These are phyloP conservation scores for Stomatorhinus ivindoensis DNA, from an alignment of 2,113 vertebrate genomes.

Conservation along the genomic window DNA sequence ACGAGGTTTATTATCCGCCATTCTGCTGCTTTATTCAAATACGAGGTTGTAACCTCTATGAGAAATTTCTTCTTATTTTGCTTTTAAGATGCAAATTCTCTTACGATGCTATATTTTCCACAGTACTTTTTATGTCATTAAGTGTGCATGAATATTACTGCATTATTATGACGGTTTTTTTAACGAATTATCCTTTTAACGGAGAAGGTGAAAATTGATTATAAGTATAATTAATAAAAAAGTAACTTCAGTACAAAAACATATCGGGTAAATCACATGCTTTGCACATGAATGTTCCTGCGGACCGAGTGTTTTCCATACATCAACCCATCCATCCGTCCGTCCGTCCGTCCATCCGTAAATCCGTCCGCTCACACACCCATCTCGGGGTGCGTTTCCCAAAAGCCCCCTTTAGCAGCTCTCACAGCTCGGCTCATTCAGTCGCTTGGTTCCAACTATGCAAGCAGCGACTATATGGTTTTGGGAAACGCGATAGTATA, in stretches of 20 bases:
- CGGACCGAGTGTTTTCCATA: not conserved
- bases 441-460: not conserved
- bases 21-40: not conserved
- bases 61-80: not conserved
- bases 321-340: not conserved
- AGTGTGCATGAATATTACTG: not conserved
- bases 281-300: not conserved
- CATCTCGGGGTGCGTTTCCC: not conserved
- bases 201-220: not conserved
- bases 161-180: not conserved
- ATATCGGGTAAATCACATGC: not conserved
- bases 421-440: not conserved
- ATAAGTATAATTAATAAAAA: not conserved
- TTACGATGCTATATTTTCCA: not conserved
- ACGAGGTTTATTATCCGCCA: not conserved
- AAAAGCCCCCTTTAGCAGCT: not conserved
- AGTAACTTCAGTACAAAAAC: not conserved
- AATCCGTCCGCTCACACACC: not conserved
- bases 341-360: not conserved
- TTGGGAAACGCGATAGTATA: not conserved
- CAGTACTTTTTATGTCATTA: not conserved
- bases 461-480: not conserved
- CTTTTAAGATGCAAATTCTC: not conserved
- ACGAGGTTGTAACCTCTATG: not conserved
- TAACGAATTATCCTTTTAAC: not conserved